Evolutionary conservation across 2,888 invertebrate species (phyloP), one percentile per base, ranked within the genome.

Genomic region (Plebejus anna): DNA sequence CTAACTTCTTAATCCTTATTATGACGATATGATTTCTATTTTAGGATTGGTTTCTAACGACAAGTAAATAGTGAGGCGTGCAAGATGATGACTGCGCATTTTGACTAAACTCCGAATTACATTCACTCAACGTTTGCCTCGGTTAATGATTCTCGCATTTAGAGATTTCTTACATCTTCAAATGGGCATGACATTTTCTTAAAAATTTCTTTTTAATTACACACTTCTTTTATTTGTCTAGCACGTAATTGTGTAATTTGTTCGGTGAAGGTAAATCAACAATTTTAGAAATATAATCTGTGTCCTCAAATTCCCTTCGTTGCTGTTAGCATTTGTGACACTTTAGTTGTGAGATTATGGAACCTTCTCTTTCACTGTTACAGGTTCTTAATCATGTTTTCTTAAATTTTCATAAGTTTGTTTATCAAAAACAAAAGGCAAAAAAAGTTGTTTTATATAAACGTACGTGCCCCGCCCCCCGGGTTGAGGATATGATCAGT

Each of bases 171-270:
- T 51, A 16, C 73, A 73, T 55, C 73, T 73, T 16, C 55, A 73
- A 73, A 73, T 73, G 73, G 73, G 73, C 55, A 73, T 73, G 51
- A 55, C 16, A 28, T 55, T 55, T 73, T 73, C 73, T 72, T 51
- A n/a, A 73, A 55, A 73, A 51, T 28, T 73, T 51, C 51, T 73
- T 51, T 32, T 73, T 73, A 73, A 71, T 66, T 66, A 66, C 66
- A 13, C 16, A 13, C 1, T 66, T 66, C n/a, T 59, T 59, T 66
- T 66, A 28, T 36, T 66, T 66, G 32, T 66, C 61, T 28, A 66
- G 11, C 28, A 13, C 16, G 32, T 36, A 36, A 13, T 66, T 66
- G 13, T 66, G 5, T 66, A 66, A 66, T 66, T 13, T 22, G 16
- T 66, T 36, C 28, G 16, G 66, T 66, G 66, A 66, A 66, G 66